Evolutionary conservation across 2,888 invertebrate genomes (phyloP), one percentile per base, ranked within the genome.

Genomic region (Polydrusus cervinus): DNA sequence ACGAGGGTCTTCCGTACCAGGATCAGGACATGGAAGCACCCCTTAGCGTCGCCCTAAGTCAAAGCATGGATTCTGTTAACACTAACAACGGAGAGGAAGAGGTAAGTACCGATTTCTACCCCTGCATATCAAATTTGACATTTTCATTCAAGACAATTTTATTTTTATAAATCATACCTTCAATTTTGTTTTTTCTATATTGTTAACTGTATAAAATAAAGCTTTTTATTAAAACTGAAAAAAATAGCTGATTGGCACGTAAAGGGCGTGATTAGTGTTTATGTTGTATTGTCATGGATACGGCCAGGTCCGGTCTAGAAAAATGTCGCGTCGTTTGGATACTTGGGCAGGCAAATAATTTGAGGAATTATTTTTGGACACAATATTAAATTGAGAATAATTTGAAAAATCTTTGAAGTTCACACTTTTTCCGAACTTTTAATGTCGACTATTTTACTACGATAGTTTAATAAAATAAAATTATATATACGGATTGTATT

Each of bases 21-120:
- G 85, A 86, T 85, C 85, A 88, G 86, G 88, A 89, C 86, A 92
- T 92, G 89, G 92, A 92, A 87, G 91, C 92, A 81, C 89, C 92
- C 81, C 91, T 92, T 81, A 91, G 92, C 86, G 90, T 93, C 87
- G 94, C 96, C 85, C 91, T 95, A 86, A 97, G 97, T 87, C 97
- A 97, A 90, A 97, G 97, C 90, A 97, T 97, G 97, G 97, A 97
- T 90, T 97, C 97, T 84, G 97, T 97, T 87, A 97, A 97, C 90
- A 97, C 97, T 83, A 93, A 94, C 86, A 95, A 95, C 87, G 95
- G 96, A 88, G 97, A 98, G 90, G 98, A 97, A 92, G 98, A 97
- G 97, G 98, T 97, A 85, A 91, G 94, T 34, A 34, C 34, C 34
- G 76, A 14, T 38, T 40, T 51, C n/a, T 16, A 34, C 2, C 13